Evolutionary conservation across 2,888 invertebrate species (phyloP).

Genomic region (Tribolium freemani): DNA sequence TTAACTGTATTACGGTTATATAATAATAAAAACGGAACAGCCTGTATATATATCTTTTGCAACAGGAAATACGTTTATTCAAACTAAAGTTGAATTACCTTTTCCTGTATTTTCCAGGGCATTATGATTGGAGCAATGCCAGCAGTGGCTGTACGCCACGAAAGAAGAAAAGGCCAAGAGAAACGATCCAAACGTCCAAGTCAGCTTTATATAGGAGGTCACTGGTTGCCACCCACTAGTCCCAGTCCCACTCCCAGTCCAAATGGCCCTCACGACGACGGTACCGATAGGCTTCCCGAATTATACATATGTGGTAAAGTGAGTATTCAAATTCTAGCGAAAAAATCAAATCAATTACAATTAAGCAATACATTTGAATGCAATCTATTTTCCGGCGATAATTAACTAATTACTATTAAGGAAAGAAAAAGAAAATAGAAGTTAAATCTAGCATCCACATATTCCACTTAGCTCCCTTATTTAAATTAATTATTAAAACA

Average conservation of each 20-base stretch:
- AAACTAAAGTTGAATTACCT: neutral
- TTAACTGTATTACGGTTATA: too few relatives aligned
- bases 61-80: neutral
- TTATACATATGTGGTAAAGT: slow-evolving; percentile 83
- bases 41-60: too few relatives aligned
- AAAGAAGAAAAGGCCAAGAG: slow-evolving; percentile 79
- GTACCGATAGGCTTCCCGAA: slow-evolving; percentile 74
- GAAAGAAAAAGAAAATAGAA: too few relatives aligned
- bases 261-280: slow-evolving; percentile 69
- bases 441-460: too few relatives aligned
- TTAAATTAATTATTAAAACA: too few relatives aligned
- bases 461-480: too few relatives aligned
- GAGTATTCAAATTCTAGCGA: slow-evolving; percentile 47
- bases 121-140: slow-evolving; percentile 90
- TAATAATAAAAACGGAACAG: too few relatives aligned
- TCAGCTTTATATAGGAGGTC: slow-evolving; percentile 78
- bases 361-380: too few relatives aligned
- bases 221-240: slow-evolving; percentile 74
- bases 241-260: slow-evolving; percentile 78
- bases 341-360: neutral
- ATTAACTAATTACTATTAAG: too few relatives aligned
- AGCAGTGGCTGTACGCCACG: slow-evolving; percentile 87
- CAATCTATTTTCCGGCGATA: too few relatives aligned
- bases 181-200: slow-evolving; percentile 76
- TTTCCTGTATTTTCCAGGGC: slow-evolving; percentile 56